phyloP scores from a whole-genome alignment of 2,797 vertebrate species.

The Ibycter americanus region DNA sequence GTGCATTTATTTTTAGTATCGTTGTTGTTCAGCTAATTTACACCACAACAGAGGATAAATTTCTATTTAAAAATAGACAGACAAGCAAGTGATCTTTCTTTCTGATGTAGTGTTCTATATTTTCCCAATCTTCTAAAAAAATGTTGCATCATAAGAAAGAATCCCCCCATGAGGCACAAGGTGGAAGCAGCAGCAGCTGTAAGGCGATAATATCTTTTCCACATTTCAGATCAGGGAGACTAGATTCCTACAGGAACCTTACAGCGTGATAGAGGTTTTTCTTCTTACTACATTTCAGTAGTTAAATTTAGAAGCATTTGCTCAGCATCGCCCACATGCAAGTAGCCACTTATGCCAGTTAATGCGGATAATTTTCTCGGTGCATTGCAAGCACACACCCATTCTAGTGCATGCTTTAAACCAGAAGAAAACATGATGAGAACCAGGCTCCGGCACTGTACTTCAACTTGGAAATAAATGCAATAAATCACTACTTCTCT shows the following conservation, averaged over 20 bases:
- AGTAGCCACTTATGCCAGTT: not conserved
- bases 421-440: not conserved
- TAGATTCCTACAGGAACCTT: not conserved
- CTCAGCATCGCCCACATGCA: not conserved
- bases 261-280: rapidly evolving
- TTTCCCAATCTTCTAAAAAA: not conserved
- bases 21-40: not conserved
- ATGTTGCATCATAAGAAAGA: not conserved
- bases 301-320: constrained; percentile 17
- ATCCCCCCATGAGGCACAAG: not conserved
- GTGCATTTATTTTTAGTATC: not conserved
- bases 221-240: not conserved
- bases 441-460: not conserved
- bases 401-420: not conserved
- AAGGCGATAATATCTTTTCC: not conserved
- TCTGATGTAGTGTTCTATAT: not conserved
- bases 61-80: not conserved
- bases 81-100: not conserved
- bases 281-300: not conserved
- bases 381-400: rapidly evolving
- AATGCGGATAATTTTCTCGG: not conserved
- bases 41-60: not conserved
- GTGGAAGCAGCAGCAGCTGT: not conserved
- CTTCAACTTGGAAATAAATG: not conserved
- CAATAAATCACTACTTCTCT: constrained; percentile 14